These are phyloP conservation scores for Acleris emargana DNA, from an alignment of 2,888 invertebrate genomes.

Conservation along the genomic window DNA sequence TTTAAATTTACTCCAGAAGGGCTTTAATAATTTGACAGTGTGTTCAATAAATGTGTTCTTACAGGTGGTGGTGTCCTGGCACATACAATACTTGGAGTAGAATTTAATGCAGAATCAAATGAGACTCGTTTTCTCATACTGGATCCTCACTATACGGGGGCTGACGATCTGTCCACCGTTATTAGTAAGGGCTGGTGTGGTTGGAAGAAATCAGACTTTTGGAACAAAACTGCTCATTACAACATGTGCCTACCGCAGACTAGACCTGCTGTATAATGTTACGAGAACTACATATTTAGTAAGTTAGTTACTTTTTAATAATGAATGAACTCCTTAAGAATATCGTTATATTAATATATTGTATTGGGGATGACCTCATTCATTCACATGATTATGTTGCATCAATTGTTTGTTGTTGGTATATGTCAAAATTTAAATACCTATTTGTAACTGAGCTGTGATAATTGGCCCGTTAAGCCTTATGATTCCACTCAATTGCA, in stretches of 20 bases:
- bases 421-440: slow-evolving; percentile 1
- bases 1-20: neutral
- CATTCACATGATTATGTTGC: slow-evolving; percentile 18
- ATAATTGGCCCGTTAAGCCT: slow-evolving; percentile 30
- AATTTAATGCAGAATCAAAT: slow-evolving; percentile 91
- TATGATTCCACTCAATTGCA: slow-evolving; percentile 33
- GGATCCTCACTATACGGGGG: slow-evolving; percentile 98
- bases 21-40: neutral
- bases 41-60: slow-evolving; percentile 25
- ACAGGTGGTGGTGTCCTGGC: slow-evolving; percentile 97
- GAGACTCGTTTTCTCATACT: slow-evolving; percentile 96
- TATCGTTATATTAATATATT: slow-evolving; percentile 13
- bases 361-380: slow-evolving; percentile 13
- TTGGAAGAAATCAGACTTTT: slow-evolving; percentile 97
- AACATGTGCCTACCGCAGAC: slow-evolving; percentile 96
- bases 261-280: slow-evolving; percentile 63
- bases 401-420: slow-evolving; percentile 15
- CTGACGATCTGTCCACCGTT: slow-evolving; percentile 90
- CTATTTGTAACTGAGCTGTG: slow-evolving; percentile 31
- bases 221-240: slow-evolving; percentile 97
- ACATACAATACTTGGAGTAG: slow-evolving; percentile 98
- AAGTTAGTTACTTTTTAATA: slow-evolving; percentile 20
- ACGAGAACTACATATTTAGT: slow-evolving; percentile 10
- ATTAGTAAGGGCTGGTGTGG: slow-evolving; percentile 97
- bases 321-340: slow-evolving; percentile 10